Evolutionary conservation across 2,797 vertebrate species (phyloP), one percentile per base, ranked within the genome.

Genomic region (Scleropages formosus): DNA sequence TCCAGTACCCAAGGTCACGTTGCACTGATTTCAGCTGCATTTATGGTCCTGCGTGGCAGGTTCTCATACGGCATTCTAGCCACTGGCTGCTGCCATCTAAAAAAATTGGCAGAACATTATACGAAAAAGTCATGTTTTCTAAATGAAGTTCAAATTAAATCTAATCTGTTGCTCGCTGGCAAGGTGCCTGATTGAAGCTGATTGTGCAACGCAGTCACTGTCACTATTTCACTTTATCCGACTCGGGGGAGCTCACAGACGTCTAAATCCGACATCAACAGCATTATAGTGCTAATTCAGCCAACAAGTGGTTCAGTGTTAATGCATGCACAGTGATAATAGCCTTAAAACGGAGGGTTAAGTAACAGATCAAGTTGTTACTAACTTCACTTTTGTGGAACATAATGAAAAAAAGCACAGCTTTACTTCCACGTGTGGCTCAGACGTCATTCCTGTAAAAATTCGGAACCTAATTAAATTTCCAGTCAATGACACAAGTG

Each of bases 61-160:
- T 24, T 22, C n/a, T 67, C 46, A 13, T 67, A 69, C 51, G 59
- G 8, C 53, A 60, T 79, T 51, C 72, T 56, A 51, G 80, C 67
- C 72, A 18, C 6, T 74, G 18, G 78, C 59, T 16, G 63, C 27
- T 1, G 72, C 60, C 59, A 71, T 71, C 66, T 12, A 63, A 53
- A 49, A 39, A 12, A 65, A 24, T 27, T 63, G 27, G 15, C n/a
- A 39, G 56, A 46, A 47, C 2, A n/a, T 47, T 67, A 31, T n/a
- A 13, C 26, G 39, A 72, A 44, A 46, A 44, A 26, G 24, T 11
- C 63, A 70, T 22, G 15, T 47, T 78, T 61, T 46, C 53, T 27
- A 12, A 76, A 62, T 59, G 46, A 46, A 69, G 59, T 61, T 49
- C 22, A n/a, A 31, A 26, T 51, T 58, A 46, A 20, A 46, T 69